phyloP scores from a whole-genome alignment of 2,888 invertebrate species.

The Caenorhabditis parvicauda region DNA sequence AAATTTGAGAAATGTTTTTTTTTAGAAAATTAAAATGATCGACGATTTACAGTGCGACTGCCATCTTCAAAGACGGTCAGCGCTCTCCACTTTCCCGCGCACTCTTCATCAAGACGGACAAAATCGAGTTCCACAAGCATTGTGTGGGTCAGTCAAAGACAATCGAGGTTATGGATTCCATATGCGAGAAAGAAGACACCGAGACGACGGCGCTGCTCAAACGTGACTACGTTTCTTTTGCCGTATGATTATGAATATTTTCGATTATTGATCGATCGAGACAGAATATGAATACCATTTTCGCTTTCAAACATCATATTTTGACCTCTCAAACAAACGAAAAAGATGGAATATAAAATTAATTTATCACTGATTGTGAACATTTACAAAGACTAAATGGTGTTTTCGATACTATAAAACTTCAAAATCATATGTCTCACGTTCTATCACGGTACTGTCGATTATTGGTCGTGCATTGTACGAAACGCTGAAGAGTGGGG shows the following conservation, averaged over 20 bases:
- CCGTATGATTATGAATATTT: slow-evolving; percentile 30
- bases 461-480: too few relatives aligned
- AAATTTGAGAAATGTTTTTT: background rate
- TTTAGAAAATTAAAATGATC: background rate
- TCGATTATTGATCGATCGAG: too few relatives aligned
- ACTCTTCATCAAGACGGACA: slow-evolving; percentile 59
- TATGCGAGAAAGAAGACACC: slow-evolving; percentile 47
- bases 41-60: too few relatives aligned
- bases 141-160: slow-evolving; percentile 60
- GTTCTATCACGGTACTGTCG: too few relatives aligned
- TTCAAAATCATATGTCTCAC: too few relatives aligned
- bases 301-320: too few relatives aligned
- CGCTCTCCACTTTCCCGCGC: slow-evolving; percentile 57
- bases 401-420: too few relatives aligned
- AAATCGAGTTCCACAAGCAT: slow-evolving; percentile 54
- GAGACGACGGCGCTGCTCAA: slow-evolving; percentile 53
- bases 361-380: too few relatives aligned
- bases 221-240: slow-evolving; percentile 58
- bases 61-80: slow-evolving; percentile 58
- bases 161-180: slow-evolving; percentile 61
- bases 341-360: too few relatives aligned
- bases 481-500: slow-evolving; percentile 37
- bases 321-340: too few relatives aligned
- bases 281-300: too few relatives aligned
- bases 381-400: too few relatives aligned